phyloP scores from a whole-genome alignment of 2,797 vertebrate genomes.

The Propithecus deckenii region DNA sequence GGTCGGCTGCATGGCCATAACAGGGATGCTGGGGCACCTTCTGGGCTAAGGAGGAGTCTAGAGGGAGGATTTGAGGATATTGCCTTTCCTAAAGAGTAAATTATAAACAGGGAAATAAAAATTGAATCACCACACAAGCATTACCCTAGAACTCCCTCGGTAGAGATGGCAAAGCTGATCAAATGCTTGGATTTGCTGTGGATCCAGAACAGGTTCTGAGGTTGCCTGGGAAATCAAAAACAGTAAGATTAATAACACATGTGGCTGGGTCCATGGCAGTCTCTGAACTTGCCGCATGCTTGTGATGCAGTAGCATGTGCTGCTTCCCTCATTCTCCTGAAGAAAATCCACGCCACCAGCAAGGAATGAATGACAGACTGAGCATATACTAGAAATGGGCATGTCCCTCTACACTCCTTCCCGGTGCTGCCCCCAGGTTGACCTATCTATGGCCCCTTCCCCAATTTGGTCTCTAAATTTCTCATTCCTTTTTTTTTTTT shows the following conservation, averaged over 20 bases:
- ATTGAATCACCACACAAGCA: not conserved
- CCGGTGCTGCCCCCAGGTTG: not conserved
- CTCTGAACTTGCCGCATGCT: not conserved
- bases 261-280: not conserved
- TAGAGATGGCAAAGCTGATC: constrained; percentile 95
- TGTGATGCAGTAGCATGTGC: not conserved
- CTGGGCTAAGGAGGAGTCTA: not conserved
- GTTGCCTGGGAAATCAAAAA: constrained; percentile 83
- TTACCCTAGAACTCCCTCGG: constrained; percentile 94
- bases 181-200: constrained; percentile 95
- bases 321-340: not conserved
- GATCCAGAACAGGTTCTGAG: constrained; percentile 89
- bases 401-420: too few species aligned
- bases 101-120: not conserved
- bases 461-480: not conserved
- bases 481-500: not conserved
- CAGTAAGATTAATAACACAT: not conserved
- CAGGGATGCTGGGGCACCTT: not conserved
- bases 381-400: not conserved
- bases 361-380: not conserved
- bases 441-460: not conserved
- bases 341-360: not conserved
- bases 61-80: not conserved
- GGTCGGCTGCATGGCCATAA: not conserved
- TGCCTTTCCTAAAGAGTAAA: not conserved